Conservation (phyloP, 2,888 invertebrate genomes). For the Tachina lurida region DNA sequence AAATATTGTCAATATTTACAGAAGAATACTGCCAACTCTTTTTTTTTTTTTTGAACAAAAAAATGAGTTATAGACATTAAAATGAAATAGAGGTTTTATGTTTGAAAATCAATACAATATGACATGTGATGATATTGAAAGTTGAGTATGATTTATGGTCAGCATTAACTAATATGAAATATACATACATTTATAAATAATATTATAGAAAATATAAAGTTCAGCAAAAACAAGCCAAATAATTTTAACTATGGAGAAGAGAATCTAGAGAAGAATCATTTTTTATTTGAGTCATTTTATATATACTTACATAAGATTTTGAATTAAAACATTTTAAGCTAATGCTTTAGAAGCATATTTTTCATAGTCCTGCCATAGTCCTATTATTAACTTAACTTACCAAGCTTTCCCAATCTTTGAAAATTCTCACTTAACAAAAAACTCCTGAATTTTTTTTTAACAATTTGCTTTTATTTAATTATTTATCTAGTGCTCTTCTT, state of each 20-base stretch:
- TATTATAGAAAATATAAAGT: not conserved
- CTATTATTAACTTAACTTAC: too few relatives aligned
- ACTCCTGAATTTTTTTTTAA: not conserved
- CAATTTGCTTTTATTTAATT: slow-evolving; percentile 33
- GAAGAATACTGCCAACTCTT: slow-evolving; percentile 3
- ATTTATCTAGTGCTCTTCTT: slow-evolving; percentile 11
- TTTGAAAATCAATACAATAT: slow-evolving; percentile 56
- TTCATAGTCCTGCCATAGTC: too few relatives aligned
- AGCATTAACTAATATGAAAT: not conserved
- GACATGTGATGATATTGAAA: slow-evolving; percentile 62
- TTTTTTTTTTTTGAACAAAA: not conserved
- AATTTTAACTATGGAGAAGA: not conserved
- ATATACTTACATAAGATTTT: too few relatives aligned
- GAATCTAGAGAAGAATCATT: too few relatives aligned
- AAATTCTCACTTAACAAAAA: too few relatives aligned
- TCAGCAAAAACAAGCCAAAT: not conserved
- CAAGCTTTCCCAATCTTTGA: too few relatives aligned
- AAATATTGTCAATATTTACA: slow-evolving; percentile 60
- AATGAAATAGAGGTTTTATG: slow-evolving; percentile 61
- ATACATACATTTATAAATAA: not conserved
- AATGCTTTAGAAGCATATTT: too few relatives aligned
- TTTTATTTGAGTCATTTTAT: too few relatives aligned
- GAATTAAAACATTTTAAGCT: too few relatives aligned
- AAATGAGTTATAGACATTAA: slow-evolving; percentile 68
- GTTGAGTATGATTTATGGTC: slow-evolving; percentile 53